Percentiles rank a stretch among this genome's conserved stretches.
phyloP scores from a whole-genome alignment of 2,888 invertebrate species.

The Mamestra brassicae region DNA sequence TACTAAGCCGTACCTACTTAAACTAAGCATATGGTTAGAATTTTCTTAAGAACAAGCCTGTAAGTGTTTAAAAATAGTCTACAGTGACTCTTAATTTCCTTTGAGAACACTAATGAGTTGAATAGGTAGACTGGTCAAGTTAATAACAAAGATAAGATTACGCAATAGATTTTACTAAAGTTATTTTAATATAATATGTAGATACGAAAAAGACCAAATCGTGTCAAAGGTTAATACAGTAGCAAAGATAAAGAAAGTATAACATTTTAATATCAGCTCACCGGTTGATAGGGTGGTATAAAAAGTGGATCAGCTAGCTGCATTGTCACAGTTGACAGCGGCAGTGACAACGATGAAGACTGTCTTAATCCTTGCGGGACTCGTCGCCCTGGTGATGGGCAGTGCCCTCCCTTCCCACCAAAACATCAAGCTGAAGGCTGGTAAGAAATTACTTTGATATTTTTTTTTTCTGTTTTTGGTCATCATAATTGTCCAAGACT shows the following conservation, averaged over 20 bases:
- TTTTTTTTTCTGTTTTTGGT: neutral
- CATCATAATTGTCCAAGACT: neutral
- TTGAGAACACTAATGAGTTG: neutral
- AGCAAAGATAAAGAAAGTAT: slow-evolving; percentile 39
- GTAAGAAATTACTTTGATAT: slow-evolving; percentile 27
- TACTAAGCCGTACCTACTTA: too few relatives aligned
- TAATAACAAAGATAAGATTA: slow-evolving; percentile 22
- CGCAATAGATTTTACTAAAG: slow-evolving; percentile 18
- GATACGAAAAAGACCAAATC: slow-evolving; percentile 10
- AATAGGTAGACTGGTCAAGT: slow-evolving; percentile 3
- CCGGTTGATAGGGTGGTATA: slow-evolving; percentile 44
- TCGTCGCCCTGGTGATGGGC: slow-evolving; percentile 75
- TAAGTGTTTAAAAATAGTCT: too few relatives aligned
- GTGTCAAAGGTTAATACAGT: slow-evolving; percentile 39
- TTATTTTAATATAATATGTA: slow-evolving; percentile 15
- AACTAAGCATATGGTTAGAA: too few relatives aligned
- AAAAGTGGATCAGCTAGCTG: slow-evolving; percentile 20
- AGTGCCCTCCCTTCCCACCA: slow-evolving; percentile 62
- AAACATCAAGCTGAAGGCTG: slow-evolving; percentile 61
- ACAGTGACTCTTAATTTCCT: neutral
- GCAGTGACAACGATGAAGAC: slow-evolving; percentile 77
- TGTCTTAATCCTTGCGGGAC: slow-evolving; percentile 77
- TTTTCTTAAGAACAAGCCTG: too few relatives aligned
- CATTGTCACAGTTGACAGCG: slow-evolving; percentile 69
- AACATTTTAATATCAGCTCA: slow-evolving; percentile 12